A percentile compares a stretch with the other conserved stretches of the same genome.
Conservation (phyloP, 2,113 vertebrate genomes). For the Pelvicachromis taeniatus region DNA sequence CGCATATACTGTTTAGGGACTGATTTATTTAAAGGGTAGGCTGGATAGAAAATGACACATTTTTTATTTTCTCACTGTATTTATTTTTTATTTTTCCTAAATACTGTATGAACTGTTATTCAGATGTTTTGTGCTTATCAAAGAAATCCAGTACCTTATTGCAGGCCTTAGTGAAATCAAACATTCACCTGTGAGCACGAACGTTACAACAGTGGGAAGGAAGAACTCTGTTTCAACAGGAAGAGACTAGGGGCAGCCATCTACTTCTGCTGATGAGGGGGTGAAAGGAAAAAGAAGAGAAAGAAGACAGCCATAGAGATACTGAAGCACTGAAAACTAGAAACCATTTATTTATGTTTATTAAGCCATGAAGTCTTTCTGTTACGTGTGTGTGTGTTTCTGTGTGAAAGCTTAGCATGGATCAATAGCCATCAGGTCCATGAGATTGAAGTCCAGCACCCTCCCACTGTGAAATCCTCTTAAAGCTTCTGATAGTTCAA, state of each 20-base stretch:
- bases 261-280: neutral
- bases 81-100: neutral
- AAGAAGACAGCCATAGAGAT: neutral
- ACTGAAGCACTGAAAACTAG: neutral
- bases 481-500: slow-evolving; percentile 52
- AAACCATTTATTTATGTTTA: neutral
- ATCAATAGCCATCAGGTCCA: slow-evolving; percentile 62
- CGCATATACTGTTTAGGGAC: neutral
- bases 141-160: neutral
- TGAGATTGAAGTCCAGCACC: slow-evolving; percentile 47
- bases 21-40: neutral
- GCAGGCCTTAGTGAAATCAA: neutral
- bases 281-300: neutral
- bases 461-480: slow-evolving; percentile 54
- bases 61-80: neutral
- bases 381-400: neutral
- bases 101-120: neutral
- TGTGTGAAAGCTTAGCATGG: slow-evolving; percentile 23
- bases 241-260: neutral
- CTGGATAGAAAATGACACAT: neutral
- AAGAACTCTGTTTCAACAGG: neutral
- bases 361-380: neutral
- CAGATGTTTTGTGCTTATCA: neutral
- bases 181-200: neutral
- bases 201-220: neutral